These are phyloP conservation scores for Poecilus cupreus DNA, from an alignment of 2,888 invertebrate species.

Conservation along the genomic window DNA sequence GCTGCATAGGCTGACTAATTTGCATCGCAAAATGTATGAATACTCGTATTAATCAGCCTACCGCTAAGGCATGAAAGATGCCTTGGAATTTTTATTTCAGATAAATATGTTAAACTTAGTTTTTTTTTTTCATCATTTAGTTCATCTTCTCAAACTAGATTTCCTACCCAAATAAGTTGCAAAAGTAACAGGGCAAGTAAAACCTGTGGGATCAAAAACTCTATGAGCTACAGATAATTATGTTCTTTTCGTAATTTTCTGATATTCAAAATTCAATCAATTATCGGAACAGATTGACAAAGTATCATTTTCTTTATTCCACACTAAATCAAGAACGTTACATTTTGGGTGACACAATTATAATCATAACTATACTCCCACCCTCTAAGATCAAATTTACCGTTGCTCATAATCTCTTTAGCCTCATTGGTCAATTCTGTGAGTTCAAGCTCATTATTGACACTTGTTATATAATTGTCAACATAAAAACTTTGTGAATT, in stretches of 20 bases:
- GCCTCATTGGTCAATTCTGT: not conserved
- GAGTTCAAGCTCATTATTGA: not conserved
- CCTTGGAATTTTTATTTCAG: no score
- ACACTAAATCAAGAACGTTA: not conserved
- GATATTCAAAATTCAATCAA: not conserved
- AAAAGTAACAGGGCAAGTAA: conserved; percentile 60
- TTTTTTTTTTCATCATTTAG: no score
- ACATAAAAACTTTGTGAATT: not conserved
- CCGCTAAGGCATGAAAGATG: no score
- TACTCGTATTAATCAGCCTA: conserved; percentile 54
- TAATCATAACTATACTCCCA: not conserved
- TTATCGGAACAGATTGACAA: not conserved
- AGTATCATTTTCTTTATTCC: not conserved
- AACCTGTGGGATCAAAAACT: conserved; percentile 63
- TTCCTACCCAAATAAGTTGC: conserved; percentile 50
- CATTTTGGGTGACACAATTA: not conserved
- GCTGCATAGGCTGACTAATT: conserved; percentile 64
- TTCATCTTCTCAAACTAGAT: conserved; percentile 43
- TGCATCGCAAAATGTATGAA: conserved; percentile 65
- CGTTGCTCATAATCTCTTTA: not conserved
- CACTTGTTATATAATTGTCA: not conserved
- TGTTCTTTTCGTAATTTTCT: conserved; percentile 24
- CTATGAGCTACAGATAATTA: conserved; percentile 60
- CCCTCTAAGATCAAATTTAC: not conserved
- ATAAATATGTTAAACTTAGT: no score